phyloP scores from a whole-genome alignment of 2,113 vertebrate species.

The Solea solea region DNA sequence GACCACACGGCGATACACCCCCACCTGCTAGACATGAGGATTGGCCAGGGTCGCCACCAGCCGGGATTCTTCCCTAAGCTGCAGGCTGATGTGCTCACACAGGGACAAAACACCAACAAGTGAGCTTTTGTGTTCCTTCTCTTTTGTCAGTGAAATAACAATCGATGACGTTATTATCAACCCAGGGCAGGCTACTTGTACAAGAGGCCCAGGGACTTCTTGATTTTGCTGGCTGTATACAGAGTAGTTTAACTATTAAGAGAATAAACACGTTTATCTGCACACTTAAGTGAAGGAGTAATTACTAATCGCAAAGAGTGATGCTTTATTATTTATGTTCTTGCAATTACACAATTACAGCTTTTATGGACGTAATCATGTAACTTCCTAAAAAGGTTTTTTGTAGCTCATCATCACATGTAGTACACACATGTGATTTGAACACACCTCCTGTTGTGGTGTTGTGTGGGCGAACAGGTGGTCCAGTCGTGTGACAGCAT shows the following conservation, averaged over 20 bases:
- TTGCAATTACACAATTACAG: too few relatives aligned
- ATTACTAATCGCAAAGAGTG: too few relatives aligned
- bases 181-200: background rate
- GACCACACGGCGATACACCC: conserved; percentile 97
- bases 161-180: background rate
- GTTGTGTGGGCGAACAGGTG: conserved; percentile 82
- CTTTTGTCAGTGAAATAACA: background rate
- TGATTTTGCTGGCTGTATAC: too few relatives aligned
- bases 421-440: background rate
- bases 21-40: conserved; percentile 97
- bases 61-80: conserved; percentile 95
- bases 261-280: too few relatives aligned
- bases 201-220: too few relatives aligned
- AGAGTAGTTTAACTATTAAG: too few relatives aligned
- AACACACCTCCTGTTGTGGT: conserved; percentile 2
- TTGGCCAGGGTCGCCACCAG: conserved; percentile 96
- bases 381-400: too few relatives aligned
- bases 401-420: too few relatives aligned
- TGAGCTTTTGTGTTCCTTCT: conserved; percentile 74
- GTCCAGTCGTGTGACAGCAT: conserved; percentile 86
- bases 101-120: conserved; percentile 92
- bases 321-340: too few relatives aligned
- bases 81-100: conserved; percentile 91
- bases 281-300: too few relatives aligned
- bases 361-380: too few relatives aligned